Base-by-base conservation (phyloP, 2,113 vertebrate genomes). In the Nicator chloris region DNA sequence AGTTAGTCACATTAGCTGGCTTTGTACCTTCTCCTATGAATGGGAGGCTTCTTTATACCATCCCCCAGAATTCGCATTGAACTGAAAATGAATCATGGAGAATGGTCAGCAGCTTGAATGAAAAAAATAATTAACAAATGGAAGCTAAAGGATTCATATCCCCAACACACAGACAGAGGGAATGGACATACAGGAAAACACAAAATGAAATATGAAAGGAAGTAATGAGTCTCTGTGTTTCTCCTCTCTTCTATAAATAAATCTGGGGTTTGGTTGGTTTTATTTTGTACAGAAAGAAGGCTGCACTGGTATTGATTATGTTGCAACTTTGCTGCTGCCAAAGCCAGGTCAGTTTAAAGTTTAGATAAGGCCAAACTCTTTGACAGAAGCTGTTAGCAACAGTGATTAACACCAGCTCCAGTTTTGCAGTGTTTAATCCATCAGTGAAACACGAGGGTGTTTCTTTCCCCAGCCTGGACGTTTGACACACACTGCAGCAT, bases 11-110 rank as follows among this genome's bases (percentile, higher is more conserved):
- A 31, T 95, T 83, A 96, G 86, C 53, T 92, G 95, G 86, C 95
- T 97, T 96, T 98, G 97, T 99, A 99, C 99, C 99, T 99, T 99
- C 99, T 99, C 97, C 99, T 99, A 98, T 99, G 99, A 98, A 98
- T 98, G 97, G 98, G 98, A 95, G 98, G 98, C 98, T 98, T 99
- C 98, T 97, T 98, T 98, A 98, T 96, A 97, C 97, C 97, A 97
- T 99, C 98, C 96, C 98, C 98, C 97, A 98, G 97, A 98, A 98
- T 96, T 97, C 97, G 98, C 96, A 98, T 92, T 98, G 98, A 98
- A 98, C 99, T 99, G 98, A 98, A 99, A 98, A 98, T 98, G 97
- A 98, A 98, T 97, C 97, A 98, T 95, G 98, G 96, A 97, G 86
- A 98, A 93, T 95, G 95, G 97, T 98, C 98, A 98, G 96, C 94